A percentile compares a stretch with the other conserved stretches of the same genome.
phyloP scores from a whole-genome alignment of 2,113 vertebrate species.

The Physeter macrocephalus region DNA sequence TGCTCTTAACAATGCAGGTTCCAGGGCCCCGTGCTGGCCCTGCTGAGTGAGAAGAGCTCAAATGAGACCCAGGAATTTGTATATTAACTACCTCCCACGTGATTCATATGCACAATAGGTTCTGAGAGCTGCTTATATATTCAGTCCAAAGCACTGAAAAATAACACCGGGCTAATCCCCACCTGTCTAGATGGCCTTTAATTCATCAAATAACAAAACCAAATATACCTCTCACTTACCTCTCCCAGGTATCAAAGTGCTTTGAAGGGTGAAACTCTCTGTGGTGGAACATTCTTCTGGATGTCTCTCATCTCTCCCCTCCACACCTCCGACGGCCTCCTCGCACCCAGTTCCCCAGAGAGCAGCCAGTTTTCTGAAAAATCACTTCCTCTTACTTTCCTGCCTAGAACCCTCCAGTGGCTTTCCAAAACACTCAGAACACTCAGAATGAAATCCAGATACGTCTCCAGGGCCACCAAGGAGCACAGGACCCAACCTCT shows the following conservation, averaged over 20 bases:
- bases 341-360: not conserved
- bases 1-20: not conserved
- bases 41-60: not conserved
- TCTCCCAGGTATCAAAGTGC: not conserved
- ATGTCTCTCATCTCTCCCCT: not conserved
- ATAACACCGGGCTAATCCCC: rapidly evolving
- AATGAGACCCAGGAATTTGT: not conserved
- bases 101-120: not conserved
- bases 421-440: not conserved
- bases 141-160: not conserved
- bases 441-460: not conserved
- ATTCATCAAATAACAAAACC: not conserved
- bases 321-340: not conserved
- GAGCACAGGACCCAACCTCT: rapidly evolving
- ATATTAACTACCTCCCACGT: not conserved
- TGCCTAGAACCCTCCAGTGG: not conserved
- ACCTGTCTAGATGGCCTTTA: not conserved
- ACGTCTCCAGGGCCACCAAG: not conserved
- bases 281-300: rapidly evolving
- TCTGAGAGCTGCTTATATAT: not conserved
- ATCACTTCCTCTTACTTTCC: not conserved
- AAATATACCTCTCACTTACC: not conserved
- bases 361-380: not conserved
- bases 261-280: not conserved
- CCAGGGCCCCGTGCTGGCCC: too few species aligned